These are phyloP conservation scores for Ricordea florida DNA, from an alignment of 92 coral and sea anemone genomes.

Conservation along the genomic window DNA sequence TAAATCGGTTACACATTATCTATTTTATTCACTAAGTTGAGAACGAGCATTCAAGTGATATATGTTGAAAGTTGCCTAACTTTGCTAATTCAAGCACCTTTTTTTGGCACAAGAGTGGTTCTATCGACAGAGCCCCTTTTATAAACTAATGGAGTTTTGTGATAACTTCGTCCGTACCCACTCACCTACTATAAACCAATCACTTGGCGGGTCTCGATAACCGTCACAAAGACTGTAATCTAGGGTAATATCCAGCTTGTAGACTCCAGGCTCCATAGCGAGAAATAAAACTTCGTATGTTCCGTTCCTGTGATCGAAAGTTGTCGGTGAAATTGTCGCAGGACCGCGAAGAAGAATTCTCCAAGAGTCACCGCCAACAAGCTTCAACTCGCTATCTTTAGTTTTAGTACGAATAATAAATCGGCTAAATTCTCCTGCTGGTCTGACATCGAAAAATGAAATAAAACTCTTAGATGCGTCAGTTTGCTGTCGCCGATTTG, in stretches of 20 bases:
- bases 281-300: slow-evolving; percentile 87
- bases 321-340: slow-evolving; percentile 76
- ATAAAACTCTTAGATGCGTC: slow-evolving; percentile 77
- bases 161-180: background rate
- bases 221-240: slow-evolving; percentile 95
- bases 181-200: slow-evolving; percentile 91
- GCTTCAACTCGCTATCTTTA: slow-evolving; percentile 61
- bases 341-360: slow-evolving; percentile 80
- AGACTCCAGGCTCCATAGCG: slow-evolving; percentile 86
- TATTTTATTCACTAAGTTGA: too few relatives aligned
- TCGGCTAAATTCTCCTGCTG: slow-evolving; percentile 97
- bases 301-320: slow-evolving; percentile 86
- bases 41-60: too few relatives aligned
- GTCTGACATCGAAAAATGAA: slow-evolving; percentile 56
- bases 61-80: background rate
- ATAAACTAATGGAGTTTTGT: background rate
- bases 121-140: too few relatives aligned
- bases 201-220: slow-evolving; percentile 82
- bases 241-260: slow-evolving; percentile 74
- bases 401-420: slow-evolving; percentile 82
- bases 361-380: slow-evolving; percentile 95
- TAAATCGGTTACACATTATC: too few relatives aligned
- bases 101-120: background rate
- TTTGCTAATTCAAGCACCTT: background rate
- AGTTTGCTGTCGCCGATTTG: slow-evolving; percentile 39